Conservation (phyloP, 2,113 vertebrate genomes). For the Pardalotus punctatus region DNA sequence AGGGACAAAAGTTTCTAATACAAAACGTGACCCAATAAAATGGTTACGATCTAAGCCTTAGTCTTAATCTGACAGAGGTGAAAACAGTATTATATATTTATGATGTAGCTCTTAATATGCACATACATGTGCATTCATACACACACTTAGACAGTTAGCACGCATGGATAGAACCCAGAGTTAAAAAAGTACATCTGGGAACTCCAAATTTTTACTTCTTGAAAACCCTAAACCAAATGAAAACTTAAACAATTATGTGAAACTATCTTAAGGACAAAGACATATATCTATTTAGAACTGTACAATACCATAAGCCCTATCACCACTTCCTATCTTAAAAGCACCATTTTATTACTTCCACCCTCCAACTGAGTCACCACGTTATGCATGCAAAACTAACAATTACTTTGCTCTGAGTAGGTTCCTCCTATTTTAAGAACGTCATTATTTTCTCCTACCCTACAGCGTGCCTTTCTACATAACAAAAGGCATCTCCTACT, state of each 20-base stretch:
- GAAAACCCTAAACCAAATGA: not conserved
- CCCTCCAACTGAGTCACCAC: not conserved
- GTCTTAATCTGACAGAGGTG: not conserved
- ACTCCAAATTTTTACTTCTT: not conserved
- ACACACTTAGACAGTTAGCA: not conserved
- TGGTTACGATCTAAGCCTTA: not conserved
- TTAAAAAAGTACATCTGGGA: not conserved
- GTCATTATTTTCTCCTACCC: not conserved
- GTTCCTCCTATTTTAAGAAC: conserved; percentile 44
- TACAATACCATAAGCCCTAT: not conserved
- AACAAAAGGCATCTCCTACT: not conserved
- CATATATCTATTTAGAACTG: not conserved
- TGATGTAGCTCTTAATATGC: not conserved
- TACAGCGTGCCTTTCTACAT: not conserved
- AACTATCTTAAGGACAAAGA: not conserved
- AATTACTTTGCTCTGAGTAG: conserved; percentile 23
- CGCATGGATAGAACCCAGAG: accelerated
- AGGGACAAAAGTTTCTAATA: not conserved
- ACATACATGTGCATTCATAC: accelerated
- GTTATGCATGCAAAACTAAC: conserved; percentile 9
- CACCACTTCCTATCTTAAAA: not conserved
- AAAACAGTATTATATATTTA: not conserved
- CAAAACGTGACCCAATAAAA: accelerated
- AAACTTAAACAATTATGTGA: not conserved
- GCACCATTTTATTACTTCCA: conserved; percentile 30